phyloP scores from a whole-genome alignment of 2,888 invertebrate genomes.

The Stegophylla sp. region DNA sequence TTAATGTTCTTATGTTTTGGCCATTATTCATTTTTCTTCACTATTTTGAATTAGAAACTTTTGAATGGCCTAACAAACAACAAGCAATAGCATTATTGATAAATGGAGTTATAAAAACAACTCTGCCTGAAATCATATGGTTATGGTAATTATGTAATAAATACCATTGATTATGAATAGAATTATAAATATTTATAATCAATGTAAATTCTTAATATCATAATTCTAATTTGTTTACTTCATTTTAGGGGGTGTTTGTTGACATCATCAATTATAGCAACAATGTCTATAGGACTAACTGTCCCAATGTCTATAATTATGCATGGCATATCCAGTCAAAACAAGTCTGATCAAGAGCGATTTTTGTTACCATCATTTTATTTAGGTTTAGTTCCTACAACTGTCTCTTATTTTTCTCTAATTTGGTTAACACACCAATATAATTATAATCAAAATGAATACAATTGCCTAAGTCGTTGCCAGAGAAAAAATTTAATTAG shows the following conservation, averaged over 20 bases:
- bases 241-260: slow-evolving; percentile 86
- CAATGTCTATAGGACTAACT: slow-evolving; percentile 82
- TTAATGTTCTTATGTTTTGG: slow-evolving; percentile 87
- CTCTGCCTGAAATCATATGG: slow-evolving; percentile 91
- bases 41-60: slow-evolving; percentile 80
- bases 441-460: slow-evolving; percentile 55
- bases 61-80: slow-evolving; percentile 82
- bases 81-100: slow-evolving; percentile 82
- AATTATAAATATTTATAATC: too few species aligned
- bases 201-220: too few species aligned
- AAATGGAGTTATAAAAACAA: slow-evolving; percentile 89
- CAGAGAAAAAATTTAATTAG: slow-evolving; percentile 50
- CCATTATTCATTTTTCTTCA: slow-evolving; percentile 87
- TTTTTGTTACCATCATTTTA: slow-evolving; percentile 67
- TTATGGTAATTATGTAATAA: slow-evolving; percentile 73
- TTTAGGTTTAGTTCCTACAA: slow-evolving; percentile 55
- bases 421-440: slow-evolving; percentile 49
- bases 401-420: slow-evolving; percentile 45
- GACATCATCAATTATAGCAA: slow-evolving; percentile 89
- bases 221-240: slow-evolving; percentile 18
- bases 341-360: slow-evolving; percentile 68
- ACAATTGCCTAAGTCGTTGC: slow-evolving; percentile 33
- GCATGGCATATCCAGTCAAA: slow-evolving; percentile 40
- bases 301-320: slow-evolving; percentile 74
- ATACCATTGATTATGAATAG: too few species aligned